Evolutionary conservation across 2,797 vertebrate species (phyloP).

Genomic region (Peromyscus attwateri): DNA sequence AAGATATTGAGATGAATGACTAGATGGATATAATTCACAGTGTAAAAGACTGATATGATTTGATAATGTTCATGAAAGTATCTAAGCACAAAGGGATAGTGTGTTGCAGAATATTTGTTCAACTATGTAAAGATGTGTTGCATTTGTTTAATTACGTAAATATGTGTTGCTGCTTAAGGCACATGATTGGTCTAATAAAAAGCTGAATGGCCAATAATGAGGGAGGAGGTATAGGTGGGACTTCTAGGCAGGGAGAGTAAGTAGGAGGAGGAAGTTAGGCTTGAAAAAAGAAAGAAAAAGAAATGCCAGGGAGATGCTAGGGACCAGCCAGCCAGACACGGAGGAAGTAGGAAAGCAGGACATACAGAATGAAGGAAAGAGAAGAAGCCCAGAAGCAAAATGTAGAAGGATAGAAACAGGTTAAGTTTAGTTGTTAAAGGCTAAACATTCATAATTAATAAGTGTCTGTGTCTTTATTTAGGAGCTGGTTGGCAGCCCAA

Average conservation of each 20-base stretch:
- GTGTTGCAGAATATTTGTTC: neutral
- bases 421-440: neutral
- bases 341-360: neutral
- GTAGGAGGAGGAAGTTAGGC: neutral
- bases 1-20: slow-evolving; percentile 29
- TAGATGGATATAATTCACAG: neutral
- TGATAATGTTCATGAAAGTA: neutral
- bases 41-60: slow-evolving; percentile 33
- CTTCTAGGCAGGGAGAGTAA: neutral
- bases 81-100: neutral
- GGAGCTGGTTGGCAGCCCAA: neutral
- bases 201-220: neutral
- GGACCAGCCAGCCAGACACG: neutral
- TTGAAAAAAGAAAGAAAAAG: neutral
- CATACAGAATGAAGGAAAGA: neutral
- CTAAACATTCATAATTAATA: neutral
- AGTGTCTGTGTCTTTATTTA: neutral
- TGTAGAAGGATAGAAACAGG: neutral
- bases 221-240: neutral
- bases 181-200: neutral
- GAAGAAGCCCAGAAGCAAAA: neutral
- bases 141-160: neutral
- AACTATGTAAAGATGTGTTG: neutral
- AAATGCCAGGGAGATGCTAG: neutral
- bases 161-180: neutral